Base-by-base conservation (phyloP, 2,888 invertebrate genomes). In the Scaptomyza tumidula region DNA sequence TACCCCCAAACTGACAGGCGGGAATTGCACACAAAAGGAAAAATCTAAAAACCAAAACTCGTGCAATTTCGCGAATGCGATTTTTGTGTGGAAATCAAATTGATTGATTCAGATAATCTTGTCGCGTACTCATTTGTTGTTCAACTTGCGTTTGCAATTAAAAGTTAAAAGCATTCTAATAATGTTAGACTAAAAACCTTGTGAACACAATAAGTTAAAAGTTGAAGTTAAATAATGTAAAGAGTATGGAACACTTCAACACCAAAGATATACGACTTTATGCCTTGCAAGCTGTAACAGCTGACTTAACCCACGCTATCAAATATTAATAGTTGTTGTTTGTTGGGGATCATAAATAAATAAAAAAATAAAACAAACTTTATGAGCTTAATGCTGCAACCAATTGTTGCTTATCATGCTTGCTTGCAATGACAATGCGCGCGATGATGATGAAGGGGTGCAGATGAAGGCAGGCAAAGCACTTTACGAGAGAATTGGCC, bases 401-500 rank as follows among this genome's bases (percentile, higher is more conserved):
- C 27, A 45, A 2, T 27, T 14, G 27, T 19, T 11, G 4, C 10
- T 29, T 29, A 11, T 31, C 6, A 14, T 29, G 3, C 2, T 19
- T 43, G 6, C 3, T 14, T 24, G 16, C 2, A 13, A 27, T 24
- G 24, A 0, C 24, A 24, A 24, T 24, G 1, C 5, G 24, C 3
- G 14, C 1, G 19, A 19, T 4, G 19, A 19, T 4, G 19, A 5
- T 2, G 24, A 3, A 24, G 14, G 9, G 29, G 7, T 24, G 7
- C 6, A 5, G 13, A 27, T 35, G 64, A 3, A 0, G 19, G 14
- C 35, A 27, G 39, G 27, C 19, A 49, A 44, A 46, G 48, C 57
- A 53, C 41, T 52, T 59, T 48, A n/a, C 19, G 35, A 35, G 35
- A 37, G 53, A 69, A 52, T 62, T 71, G 52, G 71, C 66, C 66